phyloP scores from a whole-genome alignment of 2,113 vertebrate genomes.

The Paralichthys olivaceus region DNA sequence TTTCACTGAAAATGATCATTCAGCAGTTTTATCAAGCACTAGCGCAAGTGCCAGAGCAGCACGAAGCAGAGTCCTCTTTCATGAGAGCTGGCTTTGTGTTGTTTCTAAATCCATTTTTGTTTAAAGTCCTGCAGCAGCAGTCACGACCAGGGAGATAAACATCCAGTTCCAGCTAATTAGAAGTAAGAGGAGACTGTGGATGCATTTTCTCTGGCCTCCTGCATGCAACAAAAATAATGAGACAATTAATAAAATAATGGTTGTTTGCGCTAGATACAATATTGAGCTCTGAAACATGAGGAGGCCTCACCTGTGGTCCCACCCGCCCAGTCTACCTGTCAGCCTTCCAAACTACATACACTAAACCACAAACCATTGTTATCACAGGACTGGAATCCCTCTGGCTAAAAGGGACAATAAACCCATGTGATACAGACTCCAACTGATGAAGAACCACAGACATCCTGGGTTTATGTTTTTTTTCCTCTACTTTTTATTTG shows the following conservation, averaged over 20 bases:
- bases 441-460: constrained; percentile 11
- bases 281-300: constrained; percentile 64
- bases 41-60: constrained; percentile 49
- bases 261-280: constrained; percentile 34
- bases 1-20: constrained; percentile 62
- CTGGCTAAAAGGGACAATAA: constrained; percentile 49
- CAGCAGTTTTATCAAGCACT: constrained; percentile 62
- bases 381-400: constrained; percentile 58
- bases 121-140: constrained; percentile 63
- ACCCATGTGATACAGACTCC: constrained; percentile 26
- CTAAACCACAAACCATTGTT: constrained; percentile 69
- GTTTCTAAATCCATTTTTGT: constrained; percentile 51
- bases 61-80: constrained; percentile 63
- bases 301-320: constrained; percentile 67
- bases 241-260: constrained; percentile 32
- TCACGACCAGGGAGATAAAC: constrained; percentile 57
- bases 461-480: constrained; percentile 5
- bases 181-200: constrained; percentile 25
- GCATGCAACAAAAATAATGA: constrained; percentile 8
- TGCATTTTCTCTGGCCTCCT: constrained; percentile 6
- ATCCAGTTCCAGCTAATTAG: constrained; percentile 52
- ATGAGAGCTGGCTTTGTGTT: constrained; percentile 59
- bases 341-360: constrained; percentile 68
- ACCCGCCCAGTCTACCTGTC: constrained; percentile 58
- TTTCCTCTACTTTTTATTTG: constrained; percentile 7